These are phyloP conservation scores for Drosophila kanapiae DNA, from an alignment of 1,140 invertebrate species.

Conservation along the genomic window DNA sequence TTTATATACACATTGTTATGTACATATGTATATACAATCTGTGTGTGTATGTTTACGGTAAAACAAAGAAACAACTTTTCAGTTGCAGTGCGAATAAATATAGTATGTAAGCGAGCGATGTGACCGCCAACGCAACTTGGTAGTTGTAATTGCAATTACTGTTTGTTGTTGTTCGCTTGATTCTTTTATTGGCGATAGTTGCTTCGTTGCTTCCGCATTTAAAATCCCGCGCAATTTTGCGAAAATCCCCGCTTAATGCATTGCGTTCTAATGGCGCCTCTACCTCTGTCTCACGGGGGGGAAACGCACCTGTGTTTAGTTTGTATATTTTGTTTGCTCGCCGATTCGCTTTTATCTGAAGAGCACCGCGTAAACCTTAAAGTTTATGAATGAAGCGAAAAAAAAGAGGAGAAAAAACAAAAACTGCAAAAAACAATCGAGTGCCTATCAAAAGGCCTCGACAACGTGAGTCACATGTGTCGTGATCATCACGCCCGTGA, in stretches of 20 bases:
- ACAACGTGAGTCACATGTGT: slow-evolving; percentile 41
- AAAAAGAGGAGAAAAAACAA: slow-evolving; percentile 15
- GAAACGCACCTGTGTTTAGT: slow-evolving; percentile 43
- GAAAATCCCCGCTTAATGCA: background rate
- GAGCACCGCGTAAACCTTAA: slow-evolving; percentile 46
- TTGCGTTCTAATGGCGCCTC: slow-evolving; percentile 30
- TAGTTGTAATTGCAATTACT: slow-evolving; percentile 38
- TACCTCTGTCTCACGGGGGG: background rate
- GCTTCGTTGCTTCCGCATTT: slow-evolving; percentile 61
- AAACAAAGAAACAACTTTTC: slow-evolving; percentile 74
- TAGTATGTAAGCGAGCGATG: slow-evolving; percentile 5
- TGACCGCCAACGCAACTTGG: slow-evolving; percentile 69
- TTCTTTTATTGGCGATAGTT: slow-evolving; percentile 35
- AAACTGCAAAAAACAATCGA: slow-evolving; percentile 36
- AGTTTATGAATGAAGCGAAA: slow-evolving; percentile 63
- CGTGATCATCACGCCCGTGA: slow-evolving; percentile 34
- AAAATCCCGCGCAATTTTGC: slow-evolving; percentile 54
- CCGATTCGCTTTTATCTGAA: slow-evolving; percentile 57
- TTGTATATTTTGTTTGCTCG: slow-evolving; percentile 35
- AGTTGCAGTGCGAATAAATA: slow-evolving; percentile 30
- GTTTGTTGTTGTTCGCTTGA: slow-evolving; percentile 31
- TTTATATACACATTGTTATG: slow-evolving; percentile 8
- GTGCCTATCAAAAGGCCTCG: slow-evolving; percentile 39
- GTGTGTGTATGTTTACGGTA: slow-evolving; percentile 12
- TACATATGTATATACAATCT: background rate